Evolutionary conservation across 37 sponge, comb jelly and placozoan genomes (phyloP), one percentile per base, ranked within the genome.

Genomic region (Spongia lamella): DNA sequence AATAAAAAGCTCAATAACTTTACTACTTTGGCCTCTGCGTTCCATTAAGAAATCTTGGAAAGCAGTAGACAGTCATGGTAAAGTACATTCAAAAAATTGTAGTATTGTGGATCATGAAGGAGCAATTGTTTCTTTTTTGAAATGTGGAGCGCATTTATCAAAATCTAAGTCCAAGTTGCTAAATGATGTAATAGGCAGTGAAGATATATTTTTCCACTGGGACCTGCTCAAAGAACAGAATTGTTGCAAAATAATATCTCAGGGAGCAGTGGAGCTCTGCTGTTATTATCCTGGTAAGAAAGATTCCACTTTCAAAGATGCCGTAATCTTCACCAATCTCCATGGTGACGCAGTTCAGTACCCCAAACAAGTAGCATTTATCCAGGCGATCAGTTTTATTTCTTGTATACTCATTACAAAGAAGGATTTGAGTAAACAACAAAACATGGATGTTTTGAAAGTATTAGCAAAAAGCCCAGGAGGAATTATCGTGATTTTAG

Each of bases 21-120:
- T 70, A 31, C 15, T 53, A 20, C 31, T 70, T 1, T 80, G 70
- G 61, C 62, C 72, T 38, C 52, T 80, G 61, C 62, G 53, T 11
- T 56, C 81, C 1, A 57, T 80, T 70, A 40, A 47, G 17, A 80
- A 70, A 40, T 57, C 69, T 16, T 80, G 81, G 81, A 70, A 80
- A 31, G 9, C 7, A 13, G 72, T 25, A 38, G 37, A 37, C 19
- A 9, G 9, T 9, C 7, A 9, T 5, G 9, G 9, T 43, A 43
- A 43, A 9, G 9, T 9, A 43, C 9, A 13, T 43, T 43, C 47
- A 43, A 43, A 43, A 9, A 72, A 59, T 38, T 35, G 34, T 33
- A 52, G 61, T 6, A 38, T 80, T 61, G 40, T 80, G 24, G n/a
- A 27, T 2, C 25, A 70, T 21, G n/a, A 50, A 14, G 47, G 61